Percentiles rank a stretch among this genome's conserved stretches.
Conservation (phyloP, 2,113 vertebrate species). For the Anolis sagrei region DNA sequence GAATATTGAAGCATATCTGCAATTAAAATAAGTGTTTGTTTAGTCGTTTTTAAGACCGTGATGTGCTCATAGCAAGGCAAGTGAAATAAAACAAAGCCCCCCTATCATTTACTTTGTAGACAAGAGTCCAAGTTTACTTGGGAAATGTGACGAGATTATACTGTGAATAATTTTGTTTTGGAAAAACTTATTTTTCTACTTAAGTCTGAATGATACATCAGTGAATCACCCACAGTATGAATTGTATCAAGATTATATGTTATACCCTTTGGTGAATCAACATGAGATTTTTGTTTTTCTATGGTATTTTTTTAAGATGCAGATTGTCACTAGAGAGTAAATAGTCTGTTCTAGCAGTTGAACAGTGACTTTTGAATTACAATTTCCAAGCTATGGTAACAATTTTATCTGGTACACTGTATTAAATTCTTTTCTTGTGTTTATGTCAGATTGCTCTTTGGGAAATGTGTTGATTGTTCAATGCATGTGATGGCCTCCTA, state of each 20-base stretch:
- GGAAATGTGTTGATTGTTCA: neutral
- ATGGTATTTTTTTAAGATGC: neutral
- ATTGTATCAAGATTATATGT: constrained; percentile 13
- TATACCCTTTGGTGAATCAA: constrained; percentile 9
- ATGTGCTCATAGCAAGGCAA: neutral
- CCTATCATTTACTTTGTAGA: neutral
- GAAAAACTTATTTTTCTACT: neutral
- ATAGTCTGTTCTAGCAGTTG: constrained; percentile 1
- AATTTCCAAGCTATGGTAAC: constrained; percentile 11
- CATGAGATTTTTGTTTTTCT: neutral
- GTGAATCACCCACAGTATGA: constrained; percentile 12
- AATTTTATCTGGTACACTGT: neutral
- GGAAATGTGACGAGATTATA: neutral
- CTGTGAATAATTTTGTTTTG: constrained; percentile 3
- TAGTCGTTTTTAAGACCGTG: neutral
- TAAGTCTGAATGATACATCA: neutral
- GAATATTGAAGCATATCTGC: neutral
- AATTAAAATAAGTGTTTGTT: neutral
- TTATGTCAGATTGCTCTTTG: neutral
- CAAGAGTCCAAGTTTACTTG: neutral
- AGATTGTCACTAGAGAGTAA: neutral
- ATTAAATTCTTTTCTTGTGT: neutral
- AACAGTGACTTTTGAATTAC: neutral
- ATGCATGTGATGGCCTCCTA: neutral
- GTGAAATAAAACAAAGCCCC: neutral